Evolutionary conservation across 1,140 invertebrate species (phyloP).

Genomic region (Hirudo medicinalis): DNA sequence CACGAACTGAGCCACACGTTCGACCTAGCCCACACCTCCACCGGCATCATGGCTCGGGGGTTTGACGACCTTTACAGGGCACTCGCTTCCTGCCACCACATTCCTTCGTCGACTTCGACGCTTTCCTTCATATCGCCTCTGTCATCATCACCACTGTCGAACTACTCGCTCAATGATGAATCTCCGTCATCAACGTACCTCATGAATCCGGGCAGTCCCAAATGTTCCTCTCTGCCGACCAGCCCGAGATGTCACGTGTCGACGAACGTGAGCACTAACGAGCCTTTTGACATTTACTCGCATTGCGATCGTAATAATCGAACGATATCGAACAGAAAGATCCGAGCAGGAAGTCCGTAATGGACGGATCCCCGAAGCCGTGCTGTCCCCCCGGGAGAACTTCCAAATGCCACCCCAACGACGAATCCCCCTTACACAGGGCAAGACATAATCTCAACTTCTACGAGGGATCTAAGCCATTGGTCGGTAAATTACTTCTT

Average conservation of each 20-base stretch:
- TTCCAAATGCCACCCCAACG: neutral
- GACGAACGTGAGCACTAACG: neutral
- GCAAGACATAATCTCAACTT: neutral
- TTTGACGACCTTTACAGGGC: conserved; percentile 71
- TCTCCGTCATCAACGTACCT: neutral
- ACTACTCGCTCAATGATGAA: no score
- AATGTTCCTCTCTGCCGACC: neutral
- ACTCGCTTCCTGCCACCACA: conserved; percentile 47
- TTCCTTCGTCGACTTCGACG: neutral
- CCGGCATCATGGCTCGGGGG: conserved; percentile 83
- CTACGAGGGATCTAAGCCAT: neutral
- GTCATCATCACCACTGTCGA: neutral
- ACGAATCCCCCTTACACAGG: neutral
- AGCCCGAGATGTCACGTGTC: conserved; percentile 3
- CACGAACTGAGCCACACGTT: conserved; percentile 90
- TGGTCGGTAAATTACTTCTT: neutral
- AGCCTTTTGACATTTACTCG: neutral
- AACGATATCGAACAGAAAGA: no score
- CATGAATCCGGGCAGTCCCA: neutral
- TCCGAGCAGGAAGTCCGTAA: neutral
- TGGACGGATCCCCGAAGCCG: conserved; percentile 14
- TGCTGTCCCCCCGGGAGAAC: conserved; percentile 9
- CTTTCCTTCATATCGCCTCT: conserved; percentile 4
- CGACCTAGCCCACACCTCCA: conserved; percentile 74
- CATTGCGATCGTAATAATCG: no score